Evolutionary conservation across 2,888 invertebrate genomes (phyloP).

Genomic region (Xanthia togata): DNA sequence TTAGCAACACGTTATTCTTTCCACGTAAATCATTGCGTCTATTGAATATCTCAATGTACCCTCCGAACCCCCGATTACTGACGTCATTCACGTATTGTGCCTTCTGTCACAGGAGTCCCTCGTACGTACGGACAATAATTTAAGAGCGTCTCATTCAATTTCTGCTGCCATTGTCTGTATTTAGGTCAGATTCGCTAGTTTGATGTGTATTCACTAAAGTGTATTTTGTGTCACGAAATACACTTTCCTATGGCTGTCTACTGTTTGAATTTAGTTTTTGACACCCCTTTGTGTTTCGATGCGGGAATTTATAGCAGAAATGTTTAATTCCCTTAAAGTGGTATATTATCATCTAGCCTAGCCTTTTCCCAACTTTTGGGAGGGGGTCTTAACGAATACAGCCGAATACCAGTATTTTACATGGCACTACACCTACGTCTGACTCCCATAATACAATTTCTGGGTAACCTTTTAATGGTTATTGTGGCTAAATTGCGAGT

Average conservation of each 20-base stretch:
- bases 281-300: constrained; percentile 37
- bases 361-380: neutral
- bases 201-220: constrained; percentile 67
- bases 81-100: constrained; percentile 75
- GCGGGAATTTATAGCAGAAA: neutral
- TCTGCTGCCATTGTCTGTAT: constrained; percentile 71
- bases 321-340: neutral
- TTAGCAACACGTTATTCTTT: constrained; percentile 45
- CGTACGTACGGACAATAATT: constrained; percentile 75
- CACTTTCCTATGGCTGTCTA: constrained; percentile 34
- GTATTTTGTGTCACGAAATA: constrained; percentile 59
- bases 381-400: neutral
- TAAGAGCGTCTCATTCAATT: constrained; percentile 76
- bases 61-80: constrained; percentile 71
- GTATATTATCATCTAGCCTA: neutral
- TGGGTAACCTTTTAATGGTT: neutral
- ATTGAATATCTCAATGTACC: constrained; percentile 71
- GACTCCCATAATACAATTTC: neutral
- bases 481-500: neutral
- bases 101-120: constrained; percentile 68
- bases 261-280: constrained; percentile 51
- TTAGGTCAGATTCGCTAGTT: constrained; percentile 71
- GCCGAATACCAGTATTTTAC: neutral
- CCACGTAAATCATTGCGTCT: constrained; percentile 73
- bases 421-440: neutral